Evolutionary conservation across 2,113 vertebrate genomes (phyloP).

Genomic region (Poeciliopsis turrubarensis): DNA sequence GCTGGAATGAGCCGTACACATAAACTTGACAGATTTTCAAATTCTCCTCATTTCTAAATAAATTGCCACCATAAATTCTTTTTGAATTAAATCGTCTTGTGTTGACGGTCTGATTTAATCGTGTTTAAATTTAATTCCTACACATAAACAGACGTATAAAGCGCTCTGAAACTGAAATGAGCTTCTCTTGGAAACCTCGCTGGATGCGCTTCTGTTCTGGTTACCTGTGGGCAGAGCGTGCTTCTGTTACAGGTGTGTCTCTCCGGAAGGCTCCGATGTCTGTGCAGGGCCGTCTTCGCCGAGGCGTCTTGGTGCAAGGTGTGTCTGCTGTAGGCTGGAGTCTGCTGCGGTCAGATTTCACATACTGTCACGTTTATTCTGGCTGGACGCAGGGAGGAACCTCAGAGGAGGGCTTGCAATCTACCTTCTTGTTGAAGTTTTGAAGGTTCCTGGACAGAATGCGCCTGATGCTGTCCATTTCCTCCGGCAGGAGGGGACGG

Average conservation of each 20-base stretch:
- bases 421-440: slow-evolving; percentile 81
- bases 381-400: background rate
- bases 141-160: background rate
- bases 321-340: slow-evolving; percentile 84
- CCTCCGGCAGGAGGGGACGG: slow-evolving; percentile 57
- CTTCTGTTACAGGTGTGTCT: slow-evolving; percentile 58
- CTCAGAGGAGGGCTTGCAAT: background rate
- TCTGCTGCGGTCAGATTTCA: slow-evolving; percentile 66
- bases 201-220: background rate
- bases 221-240: slow-evolving; percentile 49
- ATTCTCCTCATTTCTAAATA: background rate
- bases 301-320: slow-evolving; percentile 77
- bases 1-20: too few species aligned
- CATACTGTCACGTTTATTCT: background rate
- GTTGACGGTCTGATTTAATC: background rate
- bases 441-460: slow-evolving; percentile 85
- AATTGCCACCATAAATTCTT: too few species aligned
- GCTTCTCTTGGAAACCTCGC: background rate
- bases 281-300: slow-evolving; percentile 74
- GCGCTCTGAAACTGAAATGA: too few species aligned
- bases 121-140: background rate
- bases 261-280: slow-evolving; percentile 71
- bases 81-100: background rate
- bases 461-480: slow-evolving; percentile 82
- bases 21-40: background rate